These are phyloP conservation scores for Loriculus beryllinus DNA, from an alignment of 2,797 vertebrate genomes.

Conservation along the genomic window DNA sequence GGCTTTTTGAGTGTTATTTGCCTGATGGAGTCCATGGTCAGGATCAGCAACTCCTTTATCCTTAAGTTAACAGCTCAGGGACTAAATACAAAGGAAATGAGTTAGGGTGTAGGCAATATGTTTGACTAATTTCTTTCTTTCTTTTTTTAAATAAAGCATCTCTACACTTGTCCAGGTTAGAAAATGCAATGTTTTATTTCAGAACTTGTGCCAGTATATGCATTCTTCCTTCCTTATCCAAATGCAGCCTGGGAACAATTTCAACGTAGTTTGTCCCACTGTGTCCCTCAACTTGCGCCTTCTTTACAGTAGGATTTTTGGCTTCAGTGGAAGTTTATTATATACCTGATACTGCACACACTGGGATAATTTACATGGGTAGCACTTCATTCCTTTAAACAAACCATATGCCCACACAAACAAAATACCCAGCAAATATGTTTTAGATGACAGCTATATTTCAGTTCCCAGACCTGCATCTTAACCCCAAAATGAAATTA, in stretches of 20 bases:
- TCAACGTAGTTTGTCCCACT: neutral
- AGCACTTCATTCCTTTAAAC: neutral
- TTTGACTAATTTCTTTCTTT: neutral
- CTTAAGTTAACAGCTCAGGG: neutral
- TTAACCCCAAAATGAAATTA: neutral
- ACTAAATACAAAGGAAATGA: neutral
- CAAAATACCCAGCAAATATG: neutral
- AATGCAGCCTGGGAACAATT: neutral
- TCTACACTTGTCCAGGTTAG: neutral
- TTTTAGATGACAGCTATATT: neutral
- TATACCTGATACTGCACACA: rapidly evolving
- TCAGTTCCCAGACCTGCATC: neutral
- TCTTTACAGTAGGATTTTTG: neutral
- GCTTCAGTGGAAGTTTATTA: neutral
- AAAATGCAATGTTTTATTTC: neutral
- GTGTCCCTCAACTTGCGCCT: neutral
- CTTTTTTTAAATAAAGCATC: neutral
- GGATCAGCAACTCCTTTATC: neutral
- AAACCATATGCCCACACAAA: neutral
- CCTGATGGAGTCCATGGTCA: neutral
- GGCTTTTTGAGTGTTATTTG: neutral
- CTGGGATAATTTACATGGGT: neutral
- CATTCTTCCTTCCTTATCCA: neutral
- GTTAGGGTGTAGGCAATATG: neutral
- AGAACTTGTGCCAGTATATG: neutral